Evolutionary conservation across 2,797 vertebrate genomes (phyloP).

Genomic region (Helostoma temminkii): DNA sequence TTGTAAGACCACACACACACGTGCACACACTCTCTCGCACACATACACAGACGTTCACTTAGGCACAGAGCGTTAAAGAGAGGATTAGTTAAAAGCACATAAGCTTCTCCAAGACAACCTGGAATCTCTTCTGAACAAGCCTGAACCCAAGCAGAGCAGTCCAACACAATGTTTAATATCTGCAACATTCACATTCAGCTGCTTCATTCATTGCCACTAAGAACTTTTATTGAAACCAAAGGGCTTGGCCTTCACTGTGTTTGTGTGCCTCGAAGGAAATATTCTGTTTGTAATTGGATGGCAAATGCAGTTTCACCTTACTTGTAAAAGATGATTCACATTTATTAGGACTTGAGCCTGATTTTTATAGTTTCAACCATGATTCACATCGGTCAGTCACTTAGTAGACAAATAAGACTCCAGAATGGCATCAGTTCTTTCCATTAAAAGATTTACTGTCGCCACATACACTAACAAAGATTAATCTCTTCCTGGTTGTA

Average conservation of each 20-base stretch:
- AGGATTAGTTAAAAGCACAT: constrained; percentile 2
- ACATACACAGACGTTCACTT: not conserved
- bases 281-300: no score
- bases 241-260: no score
- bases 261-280: no score
- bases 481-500: no score
- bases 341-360: not conserved
- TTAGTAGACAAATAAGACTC: no score
- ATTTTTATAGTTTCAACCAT: no score
- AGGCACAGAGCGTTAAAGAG: constrained; percentile 1
- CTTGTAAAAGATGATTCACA: not conserved
- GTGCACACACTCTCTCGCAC: not conserved
- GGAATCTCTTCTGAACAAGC: constrained; percentile 13
- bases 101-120: constrained; percentile 24
- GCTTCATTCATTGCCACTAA: not conserved
- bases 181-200: not conserved
- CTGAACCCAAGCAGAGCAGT: constrained; percentile 4
- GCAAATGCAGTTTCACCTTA: no score
- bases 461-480: no score
- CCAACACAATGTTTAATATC: not conserved
- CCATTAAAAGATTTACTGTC: no score
- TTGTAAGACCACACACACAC: constrained; percentile 1
- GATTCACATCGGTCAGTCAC: no score
- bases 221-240: no score
- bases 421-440: no score